Percentiles rank a stretch among this genome's conserved stretches.
Conservation (phyloP, 2,113 vertebrate species). For the Phylloscopus whistleri region DNA sequence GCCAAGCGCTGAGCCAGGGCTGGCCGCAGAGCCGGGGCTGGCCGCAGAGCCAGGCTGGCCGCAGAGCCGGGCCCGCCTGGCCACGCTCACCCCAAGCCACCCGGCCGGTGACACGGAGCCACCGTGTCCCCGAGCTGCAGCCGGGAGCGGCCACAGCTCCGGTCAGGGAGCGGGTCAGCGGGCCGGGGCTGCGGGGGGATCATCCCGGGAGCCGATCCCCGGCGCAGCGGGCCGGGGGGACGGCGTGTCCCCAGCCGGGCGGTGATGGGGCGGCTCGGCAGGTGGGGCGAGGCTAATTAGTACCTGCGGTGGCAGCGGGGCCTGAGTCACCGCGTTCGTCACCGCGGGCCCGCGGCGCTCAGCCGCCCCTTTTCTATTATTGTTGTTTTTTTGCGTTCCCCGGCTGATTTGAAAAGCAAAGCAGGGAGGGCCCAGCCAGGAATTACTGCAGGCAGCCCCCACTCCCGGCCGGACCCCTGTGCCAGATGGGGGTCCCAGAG, state of each 20-base stretch:
- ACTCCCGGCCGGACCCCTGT: rapidly evolving
- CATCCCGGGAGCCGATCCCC: rapidly evolving
- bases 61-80: not conserved
- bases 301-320: not conserved
- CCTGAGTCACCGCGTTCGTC: conserved; percentile 10
- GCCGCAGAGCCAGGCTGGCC: not conserved
- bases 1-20: not conserved
- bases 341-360: not conserved
- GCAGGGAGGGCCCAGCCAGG: not conserved
- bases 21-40: not conserved
- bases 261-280: rapidly evolving
- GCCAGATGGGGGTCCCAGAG: not conserved
- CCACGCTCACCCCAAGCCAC: not conserved
- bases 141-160: rapidly evolving
- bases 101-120: not conserved
- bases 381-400: not conserved
- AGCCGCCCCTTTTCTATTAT: not conserved
- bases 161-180: rapidly evolving
- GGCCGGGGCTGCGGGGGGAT: rapidly evolving
- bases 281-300: conserved; percentile 5
- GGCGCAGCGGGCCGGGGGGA: rapidly evolving
- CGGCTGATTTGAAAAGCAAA: conserved; percentile 42
- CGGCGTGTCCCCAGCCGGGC: rapidly evolving
- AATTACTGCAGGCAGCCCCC: not conserved
- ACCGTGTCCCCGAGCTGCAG: not conserved